phyloP scores from a whole-genome alignment of 2,888 invertebrate genomes.

The Tenthredo scrophulariae region DNA sequence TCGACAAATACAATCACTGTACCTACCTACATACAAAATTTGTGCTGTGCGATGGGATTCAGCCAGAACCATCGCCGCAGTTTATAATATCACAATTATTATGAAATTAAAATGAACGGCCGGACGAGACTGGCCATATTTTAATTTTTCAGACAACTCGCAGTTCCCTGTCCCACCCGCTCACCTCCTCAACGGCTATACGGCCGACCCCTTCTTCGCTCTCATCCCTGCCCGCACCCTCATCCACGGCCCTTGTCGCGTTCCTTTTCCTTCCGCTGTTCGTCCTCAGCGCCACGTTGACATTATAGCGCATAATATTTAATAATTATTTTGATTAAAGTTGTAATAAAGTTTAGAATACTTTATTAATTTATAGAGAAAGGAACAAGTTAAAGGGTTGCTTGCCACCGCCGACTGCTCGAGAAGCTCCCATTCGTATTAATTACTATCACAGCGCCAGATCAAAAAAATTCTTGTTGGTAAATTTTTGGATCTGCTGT shows the following conservation, averaged over 20 bases:
- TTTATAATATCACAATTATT: conserved; percentile 49
- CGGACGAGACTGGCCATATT: conserved; percentile 71
- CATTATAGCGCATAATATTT: conserved; percentile 77
- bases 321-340: conserved; percentile 79
- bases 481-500: conserved; percentile 6
- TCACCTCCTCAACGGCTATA: conserved; percentile 57
- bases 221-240: conserved; percentile 40
- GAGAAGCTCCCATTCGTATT: conserved; percentile 71
- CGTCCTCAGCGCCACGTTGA: conserved; percentile 66
- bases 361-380: conserved; percentile 78
- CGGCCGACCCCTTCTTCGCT: conserved; percentile 41
- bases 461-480: conserved; percentile 32
- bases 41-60: not conserved
- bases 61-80: conserved; percentile 1
- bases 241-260: conserved; percentile 46
- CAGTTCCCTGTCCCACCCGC: conserved; percentile 57
- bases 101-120: conserved; percentile 76
- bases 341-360: conserved; percentile 78
- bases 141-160: conserved; percentile 74
- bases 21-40: not conserved
- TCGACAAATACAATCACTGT: not conserved
- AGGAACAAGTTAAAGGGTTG: conserved; percentile 73
- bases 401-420: conserved; percentile 60
- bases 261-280: conserved; percentile 52
- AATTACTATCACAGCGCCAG: conserved; percentile 65